A percentile compares a stretch with the other conserved stretches of the same genome.
Evolutionary conservation across 2,888 invertebrate genomes (phyloP).

Genomic region (Zele albiditarsus): DNA sequence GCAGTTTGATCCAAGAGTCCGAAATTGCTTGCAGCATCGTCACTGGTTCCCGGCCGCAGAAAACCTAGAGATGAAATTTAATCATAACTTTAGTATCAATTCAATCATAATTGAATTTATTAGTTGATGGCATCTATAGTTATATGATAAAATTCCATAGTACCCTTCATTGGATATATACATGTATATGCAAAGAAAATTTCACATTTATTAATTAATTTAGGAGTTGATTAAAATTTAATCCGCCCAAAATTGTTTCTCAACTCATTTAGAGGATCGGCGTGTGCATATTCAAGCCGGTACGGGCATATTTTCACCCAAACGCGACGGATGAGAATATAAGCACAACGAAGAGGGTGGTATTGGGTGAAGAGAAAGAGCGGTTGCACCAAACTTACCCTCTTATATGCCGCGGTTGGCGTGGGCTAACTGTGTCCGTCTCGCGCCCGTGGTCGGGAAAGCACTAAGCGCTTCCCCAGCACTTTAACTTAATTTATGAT

Average conservation of each 20-base stretch:
- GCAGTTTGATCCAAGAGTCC: conserved; percentile 96
- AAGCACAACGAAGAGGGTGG: not conserved
- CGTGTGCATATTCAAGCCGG: conserved; percentile 7
- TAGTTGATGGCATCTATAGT: not conserved
- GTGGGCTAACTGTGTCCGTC: conserved; percentile 53
- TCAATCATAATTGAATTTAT: conserved; percentile 6
- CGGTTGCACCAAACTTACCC: conserved; percentile 46
- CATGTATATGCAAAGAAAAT: conserved; percentile 16
- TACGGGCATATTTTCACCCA: conserved; percentile 28
- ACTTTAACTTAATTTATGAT: conserved; percentile 68
- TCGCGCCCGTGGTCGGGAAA: conserved; percentile 40
- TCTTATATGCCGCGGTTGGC: conserved; percentile 37
- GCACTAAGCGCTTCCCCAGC: conserved; percentile 61
- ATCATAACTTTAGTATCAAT: conserved; percentile 14
- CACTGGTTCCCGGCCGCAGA: conserved; percentile 84
- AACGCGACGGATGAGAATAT: conserved; percentile 20
- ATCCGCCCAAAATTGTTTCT: conserved; percentile 49
- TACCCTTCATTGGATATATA: not conserved
- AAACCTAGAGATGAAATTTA: conserved; percentile 77
- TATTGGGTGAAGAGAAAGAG: conserved; percentile 28
- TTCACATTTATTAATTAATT: conserved; percentile 47
- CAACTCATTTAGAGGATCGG: conserved; percentile 30
- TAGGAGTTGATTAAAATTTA: conserved; percentile 52
- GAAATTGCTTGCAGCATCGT: conserved; percentile 88
- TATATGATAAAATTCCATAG: not conserved